Base-by-base conservation (phyloP, 2,888 invertebrate species). In the Graphium colonna region DNA sequence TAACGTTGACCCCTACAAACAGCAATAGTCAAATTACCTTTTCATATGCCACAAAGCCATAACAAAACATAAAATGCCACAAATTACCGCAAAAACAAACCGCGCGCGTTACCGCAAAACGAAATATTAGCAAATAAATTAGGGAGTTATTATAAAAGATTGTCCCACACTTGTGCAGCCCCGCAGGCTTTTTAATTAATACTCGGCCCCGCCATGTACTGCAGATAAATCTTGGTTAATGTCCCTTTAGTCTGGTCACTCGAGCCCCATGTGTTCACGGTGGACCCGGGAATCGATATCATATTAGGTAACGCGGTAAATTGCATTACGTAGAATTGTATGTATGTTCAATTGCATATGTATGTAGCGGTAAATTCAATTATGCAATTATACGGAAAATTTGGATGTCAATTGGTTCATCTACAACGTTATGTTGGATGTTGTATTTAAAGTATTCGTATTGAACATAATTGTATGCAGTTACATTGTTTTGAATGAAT, bases 191-290 rank as follows among this genome's bases (percentile, higher is more conserved):
- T 88, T 87, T 86, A 87, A 89, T 87, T 86, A 88, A 82, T 83
- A 82, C 82, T 58, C 59, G 58, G 52, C 71, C 73, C 73, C 70
- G 71, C 69, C 63, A 65, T 66, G 70, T 66, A 68, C 60, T 70
- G 75, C 75, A 69, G 69, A 88, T 89, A 89, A 89, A 88, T 88
- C 88, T 87, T 87, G 63, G 80, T 88, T 87, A 86, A 87, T 88
- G 87, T 79, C 84, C 84, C 75, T 79, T 71, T 78, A 74, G 81
- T 80, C 82, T 82, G 86, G 78, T 75, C 79, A 75, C 68, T 66
- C 58, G 67, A 61, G 69, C 68, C 75, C 71, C 76, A 77, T 77
- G 71, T 78, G 77, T 60, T 7, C 66, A 66, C 70, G 70, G 71
- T 62, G 65, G 59, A 9, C 61, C 62, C 60, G 60, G 61, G 60